These are phyloP conservation scores for Eupleurogrammus muticus DNA, from an alignment of 2,797 vertebrate species.

Conservation along the genomic window DNA sequence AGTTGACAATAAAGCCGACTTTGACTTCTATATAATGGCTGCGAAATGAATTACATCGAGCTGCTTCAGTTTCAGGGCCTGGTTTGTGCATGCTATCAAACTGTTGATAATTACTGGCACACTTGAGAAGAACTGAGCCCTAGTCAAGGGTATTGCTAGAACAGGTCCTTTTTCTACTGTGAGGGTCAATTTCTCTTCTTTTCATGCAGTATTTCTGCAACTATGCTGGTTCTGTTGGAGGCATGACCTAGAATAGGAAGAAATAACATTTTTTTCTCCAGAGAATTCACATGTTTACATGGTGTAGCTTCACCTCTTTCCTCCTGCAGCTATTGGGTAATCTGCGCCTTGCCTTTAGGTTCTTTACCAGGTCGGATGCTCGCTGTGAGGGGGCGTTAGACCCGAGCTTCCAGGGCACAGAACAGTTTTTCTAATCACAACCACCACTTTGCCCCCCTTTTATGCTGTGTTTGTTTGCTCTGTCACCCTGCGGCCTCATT, in stretches of 20 bases:
- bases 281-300: background rate
- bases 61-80: background rate
- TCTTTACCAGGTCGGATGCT: slow-evolving; percentile 2
- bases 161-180: background rate
- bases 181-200: background rate
- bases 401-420: slow-evolving; percentile 5
- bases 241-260: background rate
- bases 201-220: background rate
- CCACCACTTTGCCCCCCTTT: slow-evolving; percentile 31
- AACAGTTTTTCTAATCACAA: slow-evolving; percentile 12
- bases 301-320: background rate
- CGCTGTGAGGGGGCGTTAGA: slow-evolving; percentile 8
- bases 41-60: background rate
- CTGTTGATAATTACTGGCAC: background rate
- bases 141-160: background rate
- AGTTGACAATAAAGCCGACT: no score
- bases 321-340: background rate
- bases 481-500: slow-evolving; percentile 45
- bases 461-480: slow-evolving; percentile 43
- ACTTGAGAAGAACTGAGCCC: background rate
- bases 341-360: background rate
- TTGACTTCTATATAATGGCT: no score
- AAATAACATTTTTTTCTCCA: background rate
- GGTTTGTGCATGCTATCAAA: background rate
- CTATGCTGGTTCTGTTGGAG: background rate